Evolutionary conservation across 2,113 vertebrate species (phyloP), one percentile per base, ranked within the genome.

Genomic region (Verasper variegatus): DNA sequence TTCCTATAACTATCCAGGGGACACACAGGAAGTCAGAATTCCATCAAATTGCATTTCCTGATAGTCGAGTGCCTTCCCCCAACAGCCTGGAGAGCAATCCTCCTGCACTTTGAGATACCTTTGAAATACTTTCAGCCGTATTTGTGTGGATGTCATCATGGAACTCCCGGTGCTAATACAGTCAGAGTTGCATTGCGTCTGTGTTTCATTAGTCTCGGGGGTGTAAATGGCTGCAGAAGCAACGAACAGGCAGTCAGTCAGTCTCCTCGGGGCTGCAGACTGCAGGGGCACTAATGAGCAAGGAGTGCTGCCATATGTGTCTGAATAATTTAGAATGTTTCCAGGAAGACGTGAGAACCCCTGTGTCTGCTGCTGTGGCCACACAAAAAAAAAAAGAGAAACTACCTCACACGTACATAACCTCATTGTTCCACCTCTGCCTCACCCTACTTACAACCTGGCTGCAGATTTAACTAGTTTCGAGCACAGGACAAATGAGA

Each of bases 301-400:
- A 31, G 35, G 71, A 76, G 69, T 49, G 65, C 71, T 72, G 75
- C 82, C 66, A 1, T 60, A 55, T 59, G 47, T 23, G 55, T 80
- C 80, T 89, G 74, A 88, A 89, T 91, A 80, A 91, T 88, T 89
- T 54, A 91, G 14, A 70, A 51, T 77, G 80, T 81, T 85, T 83
- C 81, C 76, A 84, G 57, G 68, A 80, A 81, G 83, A 73, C 10
- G 37, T 69, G 74, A 74, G 61, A 58, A 75, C 35, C 45, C 54
- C 31, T 26, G 63, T 55, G 54, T 76, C 55, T 42, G 59, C 63
- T 65, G 56, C 75, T 7, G 55, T n/a, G 67, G 70, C 45, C 73
- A 47, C 45, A 68, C 58, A 60, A 23, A 55, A 9, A 6, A 6
- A n/a, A 54, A 31, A 20, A 59, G 1, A 60, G 21, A 76, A 78